phyloP scores from a whole-genome alignment of 2,797 vertebrate genomes.

The Gobio occitaniae region DNA sequence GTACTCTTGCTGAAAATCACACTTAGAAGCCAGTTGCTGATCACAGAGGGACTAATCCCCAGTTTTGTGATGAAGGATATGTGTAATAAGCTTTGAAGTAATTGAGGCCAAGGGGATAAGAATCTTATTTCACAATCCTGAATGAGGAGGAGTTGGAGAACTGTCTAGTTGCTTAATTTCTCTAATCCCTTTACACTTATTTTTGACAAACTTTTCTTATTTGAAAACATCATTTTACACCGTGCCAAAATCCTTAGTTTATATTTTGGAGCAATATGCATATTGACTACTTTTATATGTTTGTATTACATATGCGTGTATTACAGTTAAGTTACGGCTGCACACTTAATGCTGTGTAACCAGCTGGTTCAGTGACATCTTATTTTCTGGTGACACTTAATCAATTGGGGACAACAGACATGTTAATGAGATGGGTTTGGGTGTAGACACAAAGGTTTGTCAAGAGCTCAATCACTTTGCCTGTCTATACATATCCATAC shows the following conservation, averaged over 20 bases:
- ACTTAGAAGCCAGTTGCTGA: conserved; percentile 42
- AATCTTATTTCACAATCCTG: conserved; percentile 43
- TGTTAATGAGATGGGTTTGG: neutral
- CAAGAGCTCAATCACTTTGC: neutral
- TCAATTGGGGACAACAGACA: conserved; percentile 2
- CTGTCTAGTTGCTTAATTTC: neutral
- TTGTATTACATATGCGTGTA: neutral
- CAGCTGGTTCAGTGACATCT: neutral
- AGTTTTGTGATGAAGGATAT: conserved; percentile 53
- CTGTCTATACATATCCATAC: neutral
- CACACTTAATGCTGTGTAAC: neutral
- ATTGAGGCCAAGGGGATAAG: conserved; percentile 63
- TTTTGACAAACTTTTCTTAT: neutral
- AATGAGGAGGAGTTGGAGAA: neutral
- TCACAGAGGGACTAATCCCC: conserved; percentile 40
- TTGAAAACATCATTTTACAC: neutral
- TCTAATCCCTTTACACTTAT: neutral
- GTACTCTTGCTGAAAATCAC: conserved; percentile 40
- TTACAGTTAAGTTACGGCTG: neutral
- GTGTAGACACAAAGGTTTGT: neutral
- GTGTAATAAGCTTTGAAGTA: conserved; percentile 64
- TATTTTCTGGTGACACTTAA: neutral
- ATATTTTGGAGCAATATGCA: neutral
- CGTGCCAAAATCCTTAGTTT: neutral
- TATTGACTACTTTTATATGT: neutral